A percentile compares a stretch with the other conserved stretches of the same genome.
Conservation (phyloP, 2,797 vertebrate genomes). For the Enteromius thamalakanensis region DNA sequence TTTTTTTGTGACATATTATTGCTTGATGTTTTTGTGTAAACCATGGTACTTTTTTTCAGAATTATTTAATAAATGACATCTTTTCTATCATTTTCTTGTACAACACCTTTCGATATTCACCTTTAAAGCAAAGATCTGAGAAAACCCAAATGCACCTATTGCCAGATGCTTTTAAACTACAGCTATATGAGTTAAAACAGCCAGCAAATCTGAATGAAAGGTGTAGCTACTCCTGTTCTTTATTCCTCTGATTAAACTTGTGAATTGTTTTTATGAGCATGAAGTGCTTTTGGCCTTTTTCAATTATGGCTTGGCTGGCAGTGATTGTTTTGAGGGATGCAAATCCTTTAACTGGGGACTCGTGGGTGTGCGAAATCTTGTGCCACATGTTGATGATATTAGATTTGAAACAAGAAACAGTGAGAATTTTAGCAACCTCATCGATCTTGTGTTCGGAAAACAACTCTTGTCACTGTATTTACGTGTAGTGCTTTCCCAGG, state of each 20-base stretch:
- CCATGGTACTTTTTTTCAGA: background rate
- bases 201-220: background rate
- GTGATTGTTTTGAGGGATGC: slow-evolving; percentile 12
- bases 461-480: slow-evolving; percentile 6
- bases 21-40: background rate
- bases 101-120: background rate
- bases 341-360: slow-evolving; percentile 30
- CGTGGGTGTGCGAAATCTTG: slow-evolving; percentile 13
- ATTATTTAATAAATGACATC: background rate
- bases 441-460: slow-evolving; percentile 48
- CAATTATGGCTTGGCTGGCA: slow-evolving; percentile 14
- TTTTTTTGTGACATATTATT: background rate
- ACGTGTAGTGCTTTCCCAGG: background rate
- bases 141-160: background rate
- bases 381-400: slow-evolving; percentile 6
- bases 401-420: slow-evolving; percentile 44
- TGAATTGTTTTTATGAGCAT: background rate
- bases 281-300: background rate
- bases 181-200: background rate
- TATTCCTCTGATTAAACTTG: background rate
- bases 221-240: background rate
- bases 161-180: slow-evolving; percentile 7
- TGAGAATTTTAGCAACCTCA: slow-evolving; percentile 25
- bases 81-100: background rate
- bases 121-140: background rate